These are phyloP conservation scores for Ptyas mucosa DNA, from an alignment of 2,113 vertebrate species.

Conservation along the genomic window DNA sequence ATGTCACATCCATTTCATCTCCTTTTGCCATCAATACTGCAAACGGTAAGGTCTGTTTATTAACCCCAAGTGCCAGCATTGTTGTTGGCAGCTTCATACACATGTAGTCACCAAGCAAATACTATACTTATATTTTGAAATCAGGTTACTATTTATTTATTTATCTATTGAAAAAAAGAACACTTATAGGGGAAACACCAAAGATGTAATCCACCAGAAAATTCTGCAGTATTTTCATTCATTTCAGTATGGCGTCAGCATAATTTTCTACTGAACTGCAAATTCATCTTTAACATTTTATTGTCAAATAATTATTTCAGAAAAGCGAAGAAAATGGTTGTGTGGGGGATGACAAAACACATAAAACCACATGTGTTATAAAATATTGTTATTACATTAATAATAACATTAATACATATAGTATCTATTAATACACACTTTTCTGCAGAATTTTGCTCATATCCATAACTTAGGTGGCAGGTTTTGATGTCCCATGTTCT, in stretches of 20 bases:
- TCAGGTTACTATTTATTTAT: not conserved
- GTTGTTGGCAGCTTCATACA: constrained; percentile 14
- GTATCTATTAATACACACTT: not conserved
- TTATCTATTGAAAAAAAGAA: not conserved
- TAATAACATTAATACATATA: not conserved
- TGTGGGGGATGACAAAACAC: no score
- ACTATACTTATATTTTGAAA: not conserved
- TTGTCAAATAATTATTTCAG: not conserved
- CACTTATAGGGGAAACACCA: not conserved
- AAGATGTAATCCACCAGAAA: not conserved
- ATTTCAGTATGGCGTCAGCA: not conserved
- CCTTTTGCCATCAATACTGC: constrained; percentile 86
- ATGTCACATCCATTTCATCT: constrained; percentile 98
- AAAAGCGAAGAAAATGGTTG: not conserved
- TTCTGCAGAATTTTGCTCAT: not conserved
- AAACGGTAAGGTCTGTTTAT: constrained; percentile 70
- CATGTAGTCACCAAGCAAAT: not conserved
- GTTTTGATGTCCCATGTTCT: not conserved
- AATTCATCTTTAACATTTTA: not conserved
- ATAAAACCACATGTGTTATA: not conserved
- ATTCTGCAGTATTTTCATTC: not conserved
- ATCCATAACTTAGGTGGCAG: not conserved
- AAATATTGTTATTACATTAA: not conserved
- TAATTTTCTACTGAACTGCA: not conserved
- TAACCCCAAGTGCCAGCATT: constrained; percentile 64